Evolutionary conservation across 1,140 invertebrate genomes (phyloP).

Genomic region (Ctenoplectra terminalis): DNA sequence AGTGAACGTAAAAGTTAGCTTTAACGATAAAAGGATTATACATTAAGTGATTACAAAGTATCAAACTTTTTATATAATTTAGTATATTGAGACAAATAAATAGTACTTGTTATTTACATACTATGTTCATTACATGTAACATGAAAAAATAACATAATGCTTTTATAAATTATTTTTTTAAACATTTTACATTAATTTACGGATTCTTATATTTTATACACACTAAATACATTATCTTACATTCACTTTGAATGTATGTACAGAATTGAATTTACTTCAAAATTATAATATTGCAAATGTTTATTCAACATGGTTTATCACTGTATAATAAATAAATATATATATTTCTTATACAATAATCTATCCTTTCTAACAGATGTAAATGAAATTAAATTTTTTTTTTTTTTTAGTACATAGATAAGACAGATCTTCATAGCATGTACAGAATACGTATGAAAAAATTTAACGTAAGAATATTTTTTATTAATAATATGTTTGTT

Average conservation of each 20-base stretch:
- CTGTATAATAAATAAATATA: conserved; percentile 18
- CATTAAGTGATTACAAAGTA: conserved; percentile 33
- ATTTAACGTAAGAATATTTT: conserved; percentile 20
- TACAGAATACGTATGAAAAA: neutral
- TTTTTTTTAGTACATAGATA: neutral
- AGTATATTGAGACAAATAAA: conserved; percentile 23
- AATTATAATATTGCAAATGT: conserved; percentile 20
- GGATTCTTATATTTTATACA: conserved; percentile 38
- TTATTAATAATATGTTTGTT: neutral
- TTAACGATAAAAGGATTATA: conserved; percentile 22
- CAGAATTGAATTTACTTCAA: conserved; percentile 19
- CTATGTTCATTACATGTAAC: conserved; percentile 38
- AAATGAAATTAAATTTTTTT: neutral
- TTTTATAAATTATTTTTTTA: conserved; percentile 42
- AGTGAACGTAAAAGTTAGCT: neutral
- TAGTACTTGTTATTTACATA: conserved; percentile 58
- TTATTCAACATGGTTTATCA: conserved; percentile 4
- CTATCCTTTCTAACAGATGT: conserved; percentile 2
- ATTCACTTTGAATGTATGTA: conserved; percentile 48
- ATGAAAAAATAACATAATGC: conserved; percentile 59
- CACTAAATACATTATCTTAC: conserved; percentile 39
- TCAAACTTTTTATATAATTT: conserved; percentile 21
- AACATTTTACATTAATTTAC: conserved; percentile 32
- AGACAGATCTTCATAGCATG: neutral
- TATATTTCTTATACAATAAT: neutral